Evolutionary conservation across 2,797 vertebrate genomes (phyloP), one percentile per base, ranked within the genome.

Genomic region (Lemur catta): DNA sequence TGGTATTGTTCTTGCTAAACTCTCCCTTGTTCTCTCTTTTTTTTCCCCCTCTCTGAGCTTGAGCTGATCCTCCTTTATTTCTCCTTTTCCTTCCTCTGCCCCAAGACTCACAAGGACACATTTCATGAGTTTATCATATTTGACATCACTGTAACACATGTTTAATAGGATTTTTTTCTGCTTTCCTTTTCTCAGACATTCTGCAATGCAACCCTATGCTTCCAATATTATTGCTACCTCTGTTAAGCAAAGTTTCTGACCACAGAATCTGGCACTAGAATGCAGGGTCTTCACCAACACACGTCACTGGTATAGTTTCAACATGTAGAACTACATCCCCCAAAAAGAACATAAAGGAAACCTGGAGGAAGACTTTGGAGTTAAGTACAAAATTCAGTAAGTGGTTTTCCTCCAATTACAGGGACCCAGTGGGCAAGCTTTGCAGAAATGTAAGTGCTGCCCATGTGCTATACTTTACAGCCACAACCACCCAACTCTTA

Each of bases 71-170:
- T 85, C 33, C 28, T 93, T 75, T 84, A 69, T 71, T 81, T 85
- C 59, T 1, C 30, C 28, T 26, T 75, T 71, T 88, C 35, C 28
- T 20, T 86, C 15, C 52, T 92, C 41, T 89, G 69, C 26, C 48
- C 71, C 13, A 57, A 33, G 72, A 59, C 30, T 50, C 63, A 69
- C 6, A 57, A 84, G 46, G 9, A 55, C 28, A 35, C 48, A 84
- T 57, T 87, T 96, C 84, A 61, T 76, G 28, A 75, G 18, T 30
- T 91, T 76, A 24, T 90, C 57, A 41, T 26, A n/a, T 93, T 72
- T 75, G 46, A 35, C 81, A 55, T 75, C n/a, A 94, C 82, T 94
- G 94, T 69, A 69, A 81, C 24, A 59, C 22, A 85, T n/a, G 61
- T 12, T 65, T 35, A 72, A 26, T 84, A 46, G 76, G 52, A 48